Percentiles rank a stretch among this genome's conserved stretches.
These are phyloP conservation scores for Argya squamiceps DNA, from an alignment of 2,797 vertebrate species.

Conservation along the genomic window DNA sequence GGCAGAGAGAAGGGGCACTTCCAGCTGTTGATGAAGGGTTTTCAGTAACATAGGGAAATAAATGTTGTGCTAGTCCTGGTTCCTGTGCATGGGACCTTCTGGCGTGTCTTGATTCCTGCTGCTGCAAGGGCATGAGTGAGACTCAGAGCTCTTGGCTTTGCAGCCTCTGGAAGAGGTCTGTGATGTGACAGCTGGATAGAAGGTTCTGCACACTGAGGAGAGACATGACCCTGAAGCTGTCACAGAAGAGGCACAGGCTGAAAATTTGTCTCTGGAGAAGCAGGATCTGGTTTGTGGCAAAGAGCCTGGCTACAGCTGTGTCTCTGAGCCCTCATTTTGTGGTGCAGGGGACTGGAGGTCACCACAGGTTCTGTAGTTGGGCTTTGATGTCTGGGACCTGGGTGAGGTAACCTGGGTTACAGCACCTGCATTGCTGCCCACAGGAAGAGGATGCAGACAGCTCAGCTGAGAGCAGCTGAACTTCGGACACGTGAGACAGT, in stretches of 20 bases:
- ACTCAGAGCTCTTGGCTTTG: not conserved
- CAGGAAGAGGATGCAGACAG: not conserved
- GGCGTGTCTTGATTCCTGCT: not conserved
- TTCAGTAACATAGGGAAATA: not conserved
- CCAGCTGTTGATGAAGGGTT: not conserved
- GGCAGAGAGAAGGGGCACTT: not conserved
- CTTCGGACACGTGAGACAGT: not conserved
- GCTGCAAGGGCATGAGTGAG: not conserved
- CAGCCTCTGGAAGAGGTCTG: not conserved
- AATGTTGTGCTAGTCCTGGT: not conserved
- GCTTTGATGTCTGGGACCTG: not conserved
- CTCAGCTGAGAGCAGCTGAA: not conserved
- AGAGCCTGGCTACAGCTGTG: not conserved
- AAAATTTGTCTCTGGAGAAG: not conserved
- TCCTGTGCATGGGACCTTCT: not conserved
- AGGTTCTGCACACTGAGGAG: not conserved
- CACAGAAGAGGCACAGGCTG: not conserved
- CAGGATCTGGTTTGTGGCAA: not conserved
- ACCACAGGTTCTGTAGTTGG: rapidly evolving
- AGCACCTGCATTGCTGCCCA: not conserved
- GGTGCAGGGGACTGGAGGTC: not conserved
- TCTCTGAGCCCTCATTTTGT: not conserved
- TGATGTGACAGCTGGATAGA: not conserved
- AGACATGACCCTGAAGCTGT: not conserved
- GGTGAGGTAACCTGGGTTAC: not conserved